Evolutionary conservation across 2,888 invertebrate genomes (phyloP).

Genomic region (Sminthurinus aureus): DNA sequence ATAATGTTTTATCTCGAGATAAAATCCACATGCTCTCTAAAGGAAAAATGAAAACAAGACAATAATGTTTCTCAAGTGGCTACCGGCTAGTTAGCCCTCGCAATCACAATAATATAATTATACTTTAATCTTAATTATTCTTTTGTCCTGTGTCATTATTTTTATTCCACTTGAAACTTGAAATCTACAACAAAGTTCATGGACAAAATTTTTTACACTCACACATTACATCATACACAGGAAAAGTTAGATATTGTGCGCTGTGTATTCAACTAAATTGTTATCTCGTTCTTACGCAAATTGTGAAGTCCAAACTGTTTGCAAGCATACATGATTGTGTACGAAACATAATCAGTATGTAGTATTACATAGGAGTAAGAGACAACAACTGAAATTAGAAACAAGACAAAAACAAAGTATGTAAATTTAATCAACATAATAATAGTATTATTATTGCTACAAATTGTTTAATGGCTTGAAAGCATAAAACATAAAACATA

Average conservation of each 20-base stretch:
- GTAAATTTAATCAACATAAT: not conserved
- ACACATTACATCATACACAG: not conserved
- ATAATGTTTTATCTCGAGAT: not conserved
- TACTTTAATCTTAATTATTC: not conserved
- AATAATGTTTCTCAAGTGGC: not conserved
- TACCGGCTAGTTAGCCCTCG: not conserved
- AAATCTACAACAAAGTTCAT: not conserved
- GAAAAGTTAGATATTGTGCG: not conserved
- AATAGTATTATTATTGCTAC: too few relatives aligned
- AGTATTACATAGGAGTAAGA: conserved; percentile 31
- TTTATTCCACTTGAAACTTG: not conserved
- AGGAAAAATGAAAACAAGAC: not conserved
- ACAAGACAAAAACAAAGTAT: too few relatives aligned
- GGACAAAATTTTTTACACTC: not conserved
- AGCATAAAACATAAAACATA: too few relatives aligned
- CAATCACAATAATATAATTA: too few relatives aligned
- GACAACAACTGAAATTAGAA: conserved; percentile 14
- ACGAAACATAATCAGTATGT: conserved; percentile 33
- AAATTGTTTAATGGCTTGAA: too few relatives aligned
- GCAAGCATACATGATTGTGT: conserved; percentile 36
- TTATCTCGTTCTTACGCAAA: conserved; percentile 14
- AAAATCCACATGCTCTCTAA: conserved; percentile 40
- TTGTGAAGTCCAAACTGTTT: conserved; percentile 29
- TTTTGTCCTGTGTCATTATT: not conserved
- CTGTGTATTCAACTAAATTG: not conserved